Conservation (phyloP, 2,797 vertebrate genomes). For the Catostomus latipinnis region DNA sequence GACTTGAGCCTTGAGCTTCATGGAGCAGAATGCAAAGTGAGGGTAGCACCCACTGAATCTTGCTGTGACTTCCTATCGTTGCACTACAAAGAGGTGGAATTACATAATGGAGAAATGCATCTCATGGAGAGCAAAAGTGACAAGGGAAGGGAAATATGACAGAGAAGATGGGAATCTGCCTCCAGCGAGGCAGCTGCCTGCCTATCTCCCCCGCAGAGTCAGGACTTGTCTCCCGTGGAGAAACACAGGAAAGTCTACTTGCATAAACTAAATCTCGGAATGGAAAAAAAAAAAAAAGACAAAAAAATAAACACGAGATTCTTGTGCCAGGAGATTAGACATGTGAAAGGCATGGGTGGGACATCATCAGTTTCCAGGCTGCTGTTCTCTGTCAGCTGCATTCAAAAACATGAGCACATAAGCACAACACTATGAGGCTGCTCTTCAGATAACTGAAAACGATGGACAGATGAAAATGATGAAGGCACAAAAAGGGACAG, state of each 20-base stretch:
- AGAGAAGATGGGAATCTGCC: constrained; percentile 69
- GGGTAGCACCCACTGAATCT: constrained; percentile 53
- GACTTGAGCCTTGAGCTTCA: background rate
- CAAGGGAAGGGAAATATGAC: constrained; percentile 65
- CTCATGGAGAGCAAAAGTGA: constrained; percentile 66
- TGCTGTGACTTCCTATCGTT: constrained; percentile 58
- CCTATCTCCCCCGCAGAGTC: constrained; percentile 47
- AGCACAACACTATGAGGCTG: constrained; percentile 14
- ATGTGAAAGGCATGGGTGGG: constrained; percentile 64
- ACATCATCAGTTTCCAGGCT: constrained; percentile 52
- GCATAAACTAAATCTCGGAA: constrained; percentile 54
- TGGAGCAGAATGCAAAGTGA: constrained; percentile 25
- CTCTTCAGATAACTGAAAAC: constrained; percentile 5
- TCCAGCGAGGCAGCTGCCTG: constrained; percentile 53
- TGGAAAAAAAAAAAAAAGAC: constrained; percentile 22
- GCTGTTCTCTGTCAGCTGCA: constrained; percentile 30
- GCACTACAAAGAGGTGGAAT: constrained; percentile 57
- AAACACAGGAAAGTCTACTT: constrained; percentile 60
- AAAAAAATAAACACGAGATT: constrained; percentile 24
- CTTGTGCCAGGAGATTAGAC: constrained; percentile 70
- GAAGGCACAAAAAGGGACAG: background rate
- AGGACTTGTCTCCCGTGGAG: constrained; percentile 52
- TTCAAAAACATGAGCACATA: constrained; percentile 40
- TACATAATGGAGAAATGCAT: constrained; percentile 68
- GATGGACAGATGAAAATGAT: constrained; percentile 9